phyloP scores from a whole-genome alignment of 2,797 vertebrate genomes.

The Spinibarbus caldwelli region DNA sequence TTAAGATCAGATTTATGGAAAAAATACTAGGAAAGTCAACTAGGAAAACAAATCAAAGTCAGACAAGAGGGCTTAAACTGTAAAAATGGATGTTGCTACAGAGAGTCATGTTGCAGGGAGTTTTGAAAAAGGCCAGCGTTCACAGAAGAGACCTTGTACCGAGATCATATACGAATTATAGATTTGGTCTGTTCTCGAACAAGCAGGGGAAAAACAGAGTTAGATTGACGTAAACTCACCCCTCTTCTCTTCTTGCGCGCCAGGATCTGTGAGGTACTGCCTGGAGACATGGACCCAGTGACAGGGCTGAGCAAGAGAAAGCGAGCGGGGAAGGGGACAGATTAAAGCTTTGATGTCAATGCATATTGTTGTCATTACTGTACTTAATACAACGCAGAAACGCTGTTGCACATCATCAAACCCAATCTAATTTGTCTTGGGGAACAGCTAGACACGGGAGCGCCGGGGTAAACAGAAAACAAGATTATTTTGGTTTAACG shows the following conservation, averaged over 20 bases:
- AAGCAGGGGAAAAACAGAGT: slow-evolving; percentile 15
- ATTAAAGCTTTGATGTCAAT: slow-evolving; percentile 72
- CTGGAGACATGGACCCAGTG: slow-evolving; percentile 88
- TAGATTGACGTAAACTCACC: slow-evolving; percentile 77
- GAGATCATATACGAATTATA: slow-evolving; percentile 27
- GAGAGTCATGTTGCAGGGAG: slow-evolving; percentile 16
- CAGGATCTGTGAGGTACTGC: slow-evolving; percentile 89
- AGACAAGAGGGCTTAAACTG: slow-evolving; percentile 34
- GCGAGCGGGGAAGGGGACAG: slow-evolving; percentile 58
- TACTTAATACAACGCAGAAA: slow-evolving; percentile 78
- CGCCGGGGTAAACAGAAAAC: slow-evolving; percentile 56
- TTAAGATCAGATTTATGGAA: slow-evolving; percentile 32
- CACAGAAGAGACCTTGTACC: slow-evolving; percentile 15
- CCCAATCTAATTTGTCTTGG: slow-evolving; percentile 76
- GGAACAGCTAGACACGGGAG: slow-evolving; percentile 64
- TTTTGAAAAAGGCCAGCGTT: slow-evolving; percentile 21
- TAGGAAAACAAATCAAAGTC: slow-evolving; percentile 40
- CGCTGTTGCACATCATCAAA: slow-evolving; percentile 74
- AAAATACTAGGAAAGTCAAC: slow-evolving; percentile 17
- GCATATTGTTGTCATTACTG: slow-evolving; percentile 81
- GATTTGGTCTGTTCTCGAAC: slow-evolving; percentile 21
- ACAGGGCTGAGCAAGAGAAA: slow-evolving; percentile 80
- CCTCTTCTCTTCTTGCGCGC: slow-evolving; percentile 95
- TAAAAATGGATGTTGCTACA: slow-evolving; percentile 27
- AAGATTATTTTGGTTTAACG: slow-evolving; percentile 72